Evolutionary conservation across 2,113 vertebrate species (phyloP).

Genomic region (Syrmaticus mikado): DNA sequence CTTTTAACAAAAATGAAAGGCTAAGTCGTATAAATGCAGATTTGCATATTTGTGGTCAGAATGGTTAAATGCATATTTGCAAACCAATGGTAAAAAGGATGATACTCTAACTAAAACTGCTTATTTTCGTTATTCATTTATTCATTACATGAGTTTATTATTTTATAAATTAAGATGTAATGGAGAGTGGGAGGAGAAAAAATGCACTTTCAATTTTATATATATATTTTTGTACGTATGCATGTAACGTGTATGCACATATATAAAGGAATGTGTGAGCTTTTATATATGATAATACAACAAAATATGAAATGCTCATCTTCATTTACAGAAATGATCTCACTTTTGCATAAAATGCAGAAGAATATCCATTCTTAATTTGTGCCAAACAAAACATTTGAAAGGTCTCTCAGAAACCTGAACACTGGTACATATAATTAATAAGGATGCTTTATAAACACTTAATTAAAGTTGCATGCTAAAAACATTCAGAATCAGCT

Average conservation of each 20-base stretch:
- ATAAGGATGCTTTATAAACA: slow-evolving; percentile 21
- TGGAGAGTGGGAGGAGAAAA: not conserved
- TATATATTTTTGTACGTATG: not conserved
- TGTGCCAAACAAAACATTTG: not conserved
- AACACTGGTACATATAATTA: not conserved
- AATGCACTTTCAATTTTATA: not conserved
- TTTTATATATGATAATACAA: not conserved
- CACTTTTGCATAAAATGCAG: not conserved
- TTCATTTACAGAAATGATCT: not conserved
- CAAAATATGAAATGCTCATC: not conserved
- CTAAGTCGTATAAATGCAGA: not conserved
- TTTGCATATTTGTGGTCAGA: not conserved
- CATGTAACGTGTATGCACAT: not conserved
- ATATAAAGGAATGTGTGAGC: not conserved
- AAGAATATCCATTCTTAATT: not conserved
- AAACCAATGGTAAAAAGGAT: not conserved
- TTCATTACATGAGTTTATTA: not conserved
- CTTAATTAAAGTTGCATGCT: slow-evolving; percentile 26
- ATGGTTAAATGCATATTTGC: not conserved
- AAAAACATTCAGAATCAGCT: slow-evolving; percentile 1
- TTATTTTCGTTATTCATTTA: not conserved
- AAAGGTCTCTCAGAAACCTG: not conserved
- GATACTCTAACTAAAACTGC: not conserved
- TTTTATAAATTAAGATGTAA: not conserved
- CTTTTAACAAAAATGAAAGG: not conserved